phyloP scores from a whole-genome alignment of 2,113 vertebrate species.

The Caranx ignobilis region DNA sequence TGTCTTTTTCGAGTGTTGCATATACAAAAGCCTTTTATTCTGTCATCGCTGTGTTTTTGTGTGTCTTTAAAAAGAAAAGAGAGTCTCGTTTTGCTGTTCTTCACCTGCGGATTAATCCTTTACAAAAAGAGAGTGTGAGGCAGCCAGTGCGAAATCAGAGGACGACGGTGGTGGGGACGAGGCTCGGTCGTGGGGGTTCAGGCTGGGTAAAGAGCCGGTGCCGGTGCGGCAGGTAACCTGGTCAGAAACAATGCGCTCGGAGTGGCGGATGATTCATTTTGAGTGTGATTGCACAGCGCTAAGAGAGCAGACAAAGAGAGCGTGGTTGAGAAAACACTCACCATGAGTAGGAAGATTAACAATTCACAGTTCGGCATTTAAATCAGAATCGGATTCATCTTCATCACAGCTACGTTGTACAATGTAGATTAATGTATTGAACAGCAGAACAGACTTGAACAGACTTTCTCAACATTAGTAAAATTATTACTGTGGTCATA shows the following conservation, averaged over 20 bases:
- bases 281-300: constrained; percentile 57
- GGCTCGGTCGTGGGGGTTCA: constrained; percentile 25
- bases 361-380: constrained; percentile 48
- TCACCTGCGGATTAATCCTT: constrained; percentile 35
- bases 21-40: constrained; percentile 37
- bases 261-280: constrained; percentile 74
- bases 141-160: constrained; percentile 45
- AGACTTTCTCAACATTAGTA: not conserved
- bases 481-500: not conserved
- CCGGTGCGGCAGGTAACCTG: constrained; percentile 49
- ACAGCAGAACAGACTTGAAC: not conserved
- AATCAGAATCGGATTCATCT: constrained; percentile 47
- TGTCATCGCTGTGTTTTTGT: constrained; percentile 11
- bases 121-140: constrained; percentile 29
- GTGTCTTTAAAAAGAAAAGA: constrained; percentile 35
- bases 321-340: constrained; percentile 71
- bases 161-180: constrained; percentile 11
- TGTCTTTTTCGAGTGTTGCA: constrained; percentile 24
- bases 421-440: not conserved
- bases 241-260: constrained; percentile 59
- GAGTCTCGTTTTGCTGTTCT: constrained; percentile 33
- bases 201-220: constrained; percentile 21
- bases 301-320: constrained; percentile 68
- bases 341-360: constrained; percentile 63
- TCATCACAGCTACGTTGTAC: constrained; percentile 8